Conservation (phyloP, 2,113 vertebrate species). For the Oncorhynchus mykiss region DNA sequence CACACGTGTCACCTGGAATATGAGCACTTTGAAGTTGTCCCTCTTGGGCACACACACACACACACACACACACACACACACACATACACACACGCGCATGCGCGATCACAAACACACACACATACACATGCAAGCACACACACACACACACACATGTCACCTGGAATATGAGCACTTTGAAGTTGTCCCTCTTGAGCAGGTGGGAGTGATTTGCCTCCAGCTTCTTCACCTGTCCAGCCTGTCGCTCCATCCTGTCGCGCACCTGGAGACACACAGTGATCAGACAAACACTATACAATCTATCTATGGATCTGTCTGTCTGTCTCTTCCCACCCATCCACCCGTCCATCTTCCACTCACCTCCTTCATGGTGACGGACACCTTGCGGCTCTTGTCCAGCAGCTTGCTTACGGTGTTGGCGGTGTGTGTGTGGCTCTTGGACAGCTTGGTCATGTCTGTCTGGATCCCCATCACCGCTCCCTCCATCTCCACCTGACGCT, state of each 20-base stretch:
- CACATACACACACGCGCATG: no score
- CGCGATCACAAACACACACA: no score
- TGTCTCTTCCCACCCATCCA: no score
- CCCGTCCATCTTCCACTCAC: constrained; percentile 31
- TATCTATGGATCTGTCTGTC: no score
- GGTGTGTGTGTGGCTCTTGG: constrained; percentile 88
- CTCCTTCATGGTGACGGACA: constrained; percentile 90
- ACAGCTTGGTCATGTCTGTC: constrained; percentile 87
- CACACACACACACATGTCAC: constrained; percentile 66
- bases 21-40: constrained; percentile 95
- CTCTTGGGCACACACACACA: constrained; percentile 71
- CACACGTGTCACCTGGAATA: constrained; percentile 88
- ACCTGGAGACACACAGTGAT: constrained; percentile 44
- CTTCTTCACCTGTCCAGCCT: constrained; percentile 85
- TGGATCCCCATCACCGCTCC: constrained; percentile 88
- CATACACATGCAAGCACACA: neutral
- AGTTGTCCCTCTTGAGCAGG: constrained; percentile 88
- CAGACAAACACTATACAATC: no score
- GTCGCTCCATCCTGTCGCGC: constrained; percentile 86
- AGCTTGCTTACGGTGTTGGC: constrained; percentile 91
- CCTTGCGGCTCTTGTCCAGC: constrained; percentile 92
- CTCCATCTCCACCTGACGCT: constrained; percentile 84
- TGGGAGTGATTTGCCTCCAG: constrained; percentile 91
- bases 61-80: no score
- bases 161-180: constrained; percentile 98